phyloP scores from a whole-genome alignment of 2,113 vertebrate species.

The Procapra przewalskii region DNA sequence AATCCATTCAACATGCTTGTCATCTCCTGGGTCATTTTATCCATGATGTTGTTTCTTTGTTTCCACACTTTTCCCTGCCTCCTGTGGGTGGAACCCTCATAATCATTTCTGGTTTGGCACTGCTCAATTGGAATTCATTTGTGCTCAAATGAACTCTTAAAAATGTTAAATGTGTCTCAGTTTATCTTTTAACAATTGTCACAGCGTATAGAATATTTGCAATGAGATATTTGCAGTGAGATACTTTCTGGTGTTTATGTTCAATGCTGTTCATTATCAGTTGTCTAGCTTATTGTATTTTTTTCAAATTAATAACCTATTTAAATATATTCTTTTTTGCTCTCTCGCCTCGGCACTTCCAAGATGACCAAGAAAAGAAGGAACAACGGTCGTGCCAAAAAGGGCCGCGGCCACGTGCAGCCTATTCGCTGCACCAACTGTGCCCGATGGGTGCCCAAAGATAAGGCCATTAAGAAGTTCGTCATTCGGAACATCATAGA shows the following conservation, averaged over 20 bases:
- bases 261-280: neutral
- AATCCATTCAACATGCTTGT: neutral
- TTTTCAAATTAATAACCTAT: neutral
- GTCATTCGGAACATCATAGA: too few species aligned
- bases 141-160: neutral
- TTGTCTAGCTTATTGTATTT: neutral
- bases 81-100: neutral
- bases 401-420: too few species aligned
- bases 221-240: neutral
- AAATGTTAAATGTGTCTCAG: neutral
- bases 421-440: too few species aligned
- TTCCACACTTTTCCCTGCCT: neutral
- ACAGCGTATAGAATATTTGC: neutral
- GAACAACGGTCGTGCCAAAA: too few species aligned
- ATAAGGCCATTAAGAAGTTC: too few species aligned
- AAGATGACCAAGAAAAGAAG: too few species aligned
- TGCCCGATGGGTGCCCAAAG: too few species aligned
- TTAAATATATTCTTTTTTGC: neutral
- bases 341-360: too few species aligned
- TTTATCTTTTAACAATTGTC: neutral
- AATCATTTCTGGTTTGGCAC: neutral
- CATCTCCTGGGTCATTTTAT: neutral
- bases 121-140: neutral
- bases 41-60: neutral
- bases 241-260: neutral